Evolutionary conservation across 2,113 vertebrate genomes (phyloP).

Genomic region (Chionodraco myersi): DNA sequence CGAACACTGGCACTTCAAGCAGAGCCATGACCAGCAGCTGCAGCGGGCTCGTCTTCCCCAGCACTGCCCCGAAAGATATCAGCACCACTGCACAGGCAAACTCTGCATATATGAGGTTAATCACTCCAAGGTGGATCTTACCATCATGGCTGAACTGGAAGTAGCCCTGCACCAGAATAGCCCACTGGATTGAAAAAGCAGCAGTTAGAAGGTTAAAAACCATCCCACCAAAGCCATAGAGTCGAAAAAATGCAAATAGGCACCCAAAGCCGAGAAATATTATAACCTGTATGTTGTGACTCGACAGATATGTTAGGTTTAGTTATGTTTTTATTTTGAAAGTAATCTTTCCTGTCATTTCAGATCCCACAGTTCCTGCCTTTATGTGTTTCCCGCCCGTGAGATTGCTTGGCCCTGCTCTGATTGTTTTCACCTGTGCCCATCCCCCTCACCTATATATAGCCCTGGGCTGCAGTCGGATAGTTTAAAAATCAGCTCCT

Average conservation of each 20-base stretch:
- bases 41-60: conserved; percentile 87
- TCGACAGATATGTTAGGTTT: too few species aligned
- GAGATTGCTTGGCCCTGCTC: too few species aligned
- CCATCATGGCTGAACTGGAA: conserved; percentile 81
- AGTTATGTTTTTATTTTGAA: too few species aligned
- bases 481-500: too few species aligned
- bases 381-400: too few species aligned
- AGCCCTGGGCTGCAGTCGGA: too few species aligned
- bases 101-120: conserved; percentile 85
- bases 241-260: conserved; percentile 86
- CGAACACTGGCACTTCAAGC: conserved; percentile 84
- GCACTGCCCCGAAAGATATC: conserved; percentile 86
- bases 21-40: conserved; percentile 87
- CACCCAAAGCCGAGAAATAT: conserved; percentile 88
- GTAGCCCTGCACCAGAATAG: conserved; percentile 86
- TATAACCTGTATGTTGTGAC: conserved; percentile 90
- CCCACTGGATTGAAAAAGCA: conserved; percentile 88
- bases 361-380: too few species aligned
- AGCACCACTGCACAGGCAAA: conserved; percentile 87
- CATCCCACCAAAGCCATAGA: conserved; percentile 85
- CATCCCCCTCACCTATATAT: too few species aligned
- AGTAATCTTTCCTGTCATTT: too few species aligned
- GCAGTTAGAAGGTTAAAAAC: conserved; percentile 88
- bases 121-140: conserved; percentile 84
- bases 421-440: too few species aligned